Base-by-base conservation (phyloP, 2,888 invertebrate genomes). In the Xestia xanthographa region DNA sequence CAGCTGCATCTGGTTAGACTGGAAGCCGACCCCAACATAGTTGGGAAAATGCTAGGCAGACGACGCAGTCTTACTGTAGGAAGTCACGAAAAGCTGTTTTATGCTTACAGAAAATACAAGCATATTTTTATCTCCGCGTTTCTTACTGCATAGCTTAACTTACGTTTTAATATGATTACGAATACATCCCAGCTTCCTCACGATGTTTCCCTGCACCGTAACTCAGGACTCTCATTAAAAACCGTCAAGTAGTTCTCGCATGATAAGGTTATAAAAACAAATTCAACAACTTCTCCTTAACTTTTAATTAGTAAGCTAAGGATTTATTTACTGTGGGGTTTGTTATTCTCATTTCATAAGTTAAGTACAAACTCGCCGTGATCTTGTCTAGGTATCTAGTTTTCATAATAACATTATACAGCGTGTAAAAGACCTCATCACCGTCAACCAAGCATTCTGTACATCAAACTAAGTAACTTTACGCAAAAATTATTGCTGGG, bases 161-260 rank as follows among this genome's bases (percentile, higher is more conserved):
- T 41, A 56, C 4, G 9, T 43, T 38, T n/a, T 53, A 53, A 69
- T 38, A 58, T 20, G 11, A 48, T 74, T 41, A 43, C 11, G 34
- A 34, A 11, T 41, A 41, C 20, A 3, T 29, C 1, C 20, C n/a
- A 5, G 41, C 12, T 50, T 43, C 34, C 41, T 53, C 43, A 5
- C 62, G 58, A 60, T 53, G 20, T 53, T 50, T 45, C 14, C 26
- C 17, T 34, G 38, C n/a, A 79, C n/a, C n/a, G 29, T 48, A 34
- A 17, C 62, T 63, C n/a, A n/a, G 43, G 50, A n/a, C 1, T 48
- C 71, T 77, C 77, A 77, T 77, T 72, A 77, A 77, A 77, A 79
- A 41, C 34, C 38, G 29, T 53, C 53, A 77, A 72, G 77, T 80
- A 56, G 38, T 69, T 53, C 50, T 60, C 34, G 53, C 72, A 34